Evolutionary conservation across 2,888 invertebrate species (phyloP), one percentile per base, ranked within the genome.

Genomic region (Caenorhabditis wallacei): DNA sequence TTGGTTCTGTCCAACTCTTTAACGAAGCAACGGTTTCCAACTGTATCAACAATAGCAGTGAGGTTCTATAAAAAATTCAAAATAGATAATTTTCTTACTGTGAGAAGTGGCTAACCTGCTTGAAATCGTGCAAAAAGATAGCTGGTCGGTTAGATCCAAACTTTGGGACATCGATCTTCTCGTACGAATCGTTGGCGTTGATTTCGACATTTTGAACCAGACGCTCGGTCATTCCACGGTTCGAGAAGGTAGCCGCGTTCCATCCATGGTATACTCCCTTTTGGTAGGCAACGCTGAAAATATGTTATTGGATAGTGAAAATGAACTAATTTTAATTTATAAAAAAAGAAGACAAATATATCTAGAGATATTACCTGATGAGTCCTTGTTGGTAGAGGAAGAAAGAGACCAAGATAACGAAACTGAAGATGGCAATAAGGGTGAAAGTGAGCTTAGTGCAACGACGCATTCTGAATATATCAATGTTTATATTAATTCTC

Each of bases 51-150:
- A 84, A 96, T 96, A 24, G 95, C 95, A 92, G 95, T 95, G 90
- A 94, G 93, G 89, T 95, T 95, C 95, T 95, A 10, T 35, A 11
- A 40, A 40, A 10, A 16, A 40, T 40, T 5, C 8, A 18, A 22
- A 40, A 61, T 2, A 13, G 8, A 18, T 48, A 3, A 8, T 48
- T 7, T 48, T 18, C 5, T n/a, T 0, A 43, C 0, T 86, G 70
- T 87, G 80, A 2, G 86, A 64, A 40, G 13, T n/a, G 7, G 18
- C 10, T 22, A 18, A 94, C 95, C 88, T 94, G 94, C 87, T 95
- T 95, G 92, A 98, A 98, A 93, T 98, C 97, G 91, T 98, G 97
- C 89, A 97, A 95, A 92, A 97, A 97, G 84, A 95, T 94, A 71
- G 96, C 96, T 57, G 94, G 94, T 43, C 95, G 94, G 0, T 96